A percentile compares a stretch with the other conserved stretches of the same genome.
Conservation (phyloP, 2,113 vertebrate species). For the Gasterosteus aculeatus region DNA sequence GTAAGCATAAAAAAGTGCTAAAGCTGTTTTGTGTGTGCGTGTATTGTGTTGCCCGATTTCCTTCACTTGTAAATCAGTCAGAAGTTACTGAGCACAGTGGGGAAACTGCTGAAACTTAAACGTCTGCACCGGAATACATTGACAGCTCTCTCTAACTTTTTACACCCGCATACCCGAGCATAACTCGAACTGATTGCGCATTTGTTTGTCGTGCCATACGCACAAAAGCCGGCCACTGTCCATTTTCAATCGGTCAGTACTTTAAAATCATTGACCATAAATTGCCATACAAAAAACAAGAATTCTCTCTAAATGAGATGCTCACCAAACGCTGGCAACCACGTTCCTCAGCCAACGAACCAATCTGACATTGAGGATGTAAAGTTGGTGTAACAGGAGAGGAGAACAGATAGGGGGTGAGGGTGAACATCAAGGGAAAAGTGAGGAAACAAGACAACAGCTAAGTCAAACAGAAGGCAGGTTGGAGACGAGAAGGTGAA, state of each 20-base stretch:
- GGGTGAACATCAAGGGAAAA: slow-evolving; percentile 57
- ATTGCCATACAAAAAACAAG: neutral
- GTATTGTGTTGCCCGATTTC: slow-evolving; percentile 48
- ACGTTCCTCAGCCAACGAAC: slow-evolving; percentile 1
- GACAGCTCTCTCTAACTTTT: slow-evolving; percentile 36
- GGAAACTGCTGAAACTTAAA: slow-evolving; percentile 59
- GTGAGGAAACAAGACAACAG: slow-evolving; percentile 47
- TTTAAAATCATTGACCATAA: slow-evolving; percentile 14
- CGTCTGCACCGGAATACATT: slow-evolving; percentile 43
- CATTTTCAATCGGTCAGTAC: slow-evolving; percentile 17
- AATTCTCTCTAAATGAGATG: slow-evolving; percentile 32
- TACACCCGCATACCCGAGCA: slow-evolving; percentile 23
- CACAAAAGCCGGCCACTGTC: slow-evolving; percentile 3
- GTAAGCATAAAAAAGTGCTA: slow-evolving; percentile 77
- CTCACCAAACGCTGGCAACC: slow-evolving; percentile 4
- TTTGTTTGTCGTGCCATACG: slow-evolving; percentile 29
- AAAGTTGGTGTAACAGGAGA: slow-evolving; percentile 26
- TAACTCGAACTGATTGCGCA: slow-evolving; percentile 43
- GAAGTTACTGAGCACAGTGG: slow-evolving; percentile 51
- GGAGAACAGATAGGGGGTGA: slow-evolving; percentile 39
- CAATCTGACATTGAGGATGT: slow-evolving; percentile 16
- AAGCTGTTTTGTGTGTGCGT: slow-evolving; percentile 50
- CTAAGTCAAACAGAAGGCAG: slow-evolving; percentile 33
- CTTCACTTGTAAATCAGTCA: slow-evolving; percentile 63
- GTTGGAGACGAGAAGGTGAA: slow-evolving; percentile 34